phyloP scores from a whole-genome alignment of 2,888 invertebrate species.

The Xestobium rufovillosum region DNA sequence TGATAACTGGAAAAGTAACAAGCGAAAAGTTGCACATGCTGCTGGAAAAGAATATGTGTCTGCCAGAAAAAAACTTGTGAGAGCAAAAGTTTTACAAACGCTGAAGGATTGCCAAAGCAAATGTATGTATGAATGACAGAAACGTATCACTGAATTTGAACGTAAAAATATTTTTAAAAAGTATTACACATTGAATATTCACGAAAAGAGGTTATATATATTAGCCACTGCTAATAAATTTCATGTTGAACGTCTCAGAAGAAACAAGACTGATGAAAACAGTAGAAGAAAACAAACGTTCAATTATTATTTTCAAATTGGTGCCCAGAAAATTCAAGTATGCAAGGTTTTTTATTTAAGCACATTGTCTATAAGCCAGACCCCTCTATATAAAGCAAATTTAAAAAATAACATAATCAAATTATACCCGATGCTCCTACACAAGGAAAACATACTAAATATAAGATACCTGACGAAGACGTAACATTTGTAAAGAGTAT shows the following conservation, averaged over 20 bases:
- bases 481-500: too few species aligned
- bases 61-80: constrained; percentile 3
- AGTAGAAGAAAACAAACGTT: constrained; percentile 12
- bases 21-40: not conserved
- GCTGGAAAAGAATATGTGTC: constrained; percentile 5
- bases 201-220: constrained; percentile 11
- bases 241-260: constrained; percentile 11
- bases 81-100: constrained; percentile 2
- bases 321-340: not conserved
- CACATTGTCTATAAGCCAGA: constrained; percentile 16
- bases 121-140: constrained; percentile 4
- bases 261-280: constrained; percentile 13
- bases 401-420: constrained; percentile 7
- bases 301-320: constrained; percentile 9
- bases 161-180: constrained; percentile 12
- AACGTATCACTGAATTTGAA: constrained; percentile 13
- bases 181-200: constrained; percentile 14
- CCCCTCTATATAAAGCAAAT: constrained; percentile 15
- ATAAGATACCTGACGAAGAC: constrained; percentile 7
- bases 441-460: constrained; percentile 16
- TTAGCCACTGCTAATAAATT: constrained; percentile 9
- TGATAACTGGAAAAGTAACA: too few species aligned
- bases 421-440: constrained; percentile 8
- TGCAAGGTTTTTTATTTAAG: constrained; percentile 11
- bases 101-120: constrained; percentile 4